Evolutionary conservation across 2,888 invertebrate genomes (phyloP), one percentile per base, ranked within the genome.

Genomic region (Halocaridina rubra): DNA sequence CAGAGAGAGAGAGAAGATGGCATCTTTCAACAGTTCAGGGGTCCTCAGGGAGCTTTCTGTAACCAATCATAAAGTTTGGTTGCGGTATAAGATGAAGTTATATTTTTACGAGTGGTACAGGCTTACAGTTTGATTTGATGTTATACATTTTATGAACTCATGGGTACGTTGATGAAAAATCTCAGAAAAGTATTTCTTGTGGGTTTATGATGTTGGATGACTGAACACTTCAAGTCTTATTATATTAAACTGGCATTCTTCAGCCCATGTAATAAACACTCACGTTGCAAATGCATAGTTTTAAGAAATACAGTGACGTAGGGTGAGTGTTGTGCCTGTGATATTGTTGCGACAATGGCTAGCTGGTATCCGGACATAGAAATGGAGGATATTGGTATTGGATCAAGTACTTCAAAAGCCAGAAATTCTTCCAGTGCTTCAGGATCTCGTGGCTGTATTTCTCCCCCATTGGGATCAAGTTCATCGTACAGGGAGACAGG

Each of bases 301-400:
- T n/a, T n/a, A n/a, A n/a, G n/a, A n/a, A n/a, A n/a, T n/a, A n/a
- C n/a, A n/a, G n/a, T n/a, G n/a, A n/a, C n/a, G n/a, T n/a, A n/a
- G n/a, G n/a, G 46, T 22, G 46, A 22, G 19, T 46, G 0, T 8
- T 33, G n/a, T n/a, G 19, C 33, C 22, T n/a, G 27, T 71, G 16
- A 24, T 1, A 30, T 69, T 13, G 22, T 30, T 8, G n/a, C 22
- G 27, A 53, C 57, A 16, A 82, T 82, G 81, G 81, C 81, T 13
- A 59, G 69, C 33, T 82, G 81, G 81, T 77, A 82, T 71, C 71
- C 81, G 13, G 81, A 82, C 29, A 82, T 82, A 76, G 81, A 82
- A 27, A 82, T 82, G 81, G 76, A 82, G 10, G 81, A 82, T 33
- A 77, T 72, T 0, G 71, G 76, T n/a, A 61, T 59, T n/a, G 81